Percentiles rank a stretch among this genome's conserved stretches.
Conservation (phyloP, 2,888 invertebrate genomes). For the Alsophila aescularia region DNA sequence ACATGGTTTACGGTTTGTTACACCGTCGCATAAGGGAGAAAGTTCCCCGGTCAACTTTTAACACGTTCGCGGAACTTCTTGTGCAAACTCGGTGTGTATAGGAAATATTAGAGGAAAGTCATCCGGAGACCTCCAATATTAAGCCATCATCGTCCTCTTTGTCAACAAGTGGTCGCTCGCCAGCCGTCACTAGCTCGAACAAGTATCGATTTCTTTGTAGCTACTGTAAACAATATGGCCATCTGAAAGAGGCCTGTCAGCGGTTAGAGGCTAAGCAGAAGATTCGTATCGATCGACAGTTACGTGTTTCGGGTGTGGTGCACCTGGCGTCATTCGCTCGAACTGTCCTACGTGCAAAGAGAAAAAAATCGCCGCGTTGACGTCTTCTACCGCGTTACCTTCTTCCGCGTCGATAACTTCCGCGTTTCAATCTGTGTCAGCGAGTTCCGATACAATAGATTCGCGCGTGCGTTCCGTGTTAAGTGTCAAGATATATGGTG, state of each 20-base stretch:
- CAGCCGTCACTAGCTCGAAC: neutral
- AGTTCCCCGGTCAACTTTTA: conserved; percentile 14
- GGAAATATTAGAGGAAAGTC: conserved; percentile 1
- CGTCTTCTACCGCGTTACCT: too few species aligned
- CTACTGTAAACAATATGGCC: conserved; percentile 24
- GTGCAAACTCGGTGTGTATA: conserved; percentile 20
- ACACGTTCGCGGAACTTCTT: conserved; percentile 21
- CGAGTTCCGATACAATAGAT: neutral
- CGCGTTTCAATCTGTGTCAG: too few species aligned
- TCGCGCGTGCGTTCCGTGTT: neutral
- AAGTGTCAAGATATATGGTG: neutral
- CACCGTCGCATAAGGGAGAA: conserved; percentile 29
- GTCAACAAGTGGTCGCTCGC: neutral
- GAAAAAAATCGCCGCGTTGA: neutral
- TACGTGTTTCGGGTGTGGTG: conserved; percentile 16
- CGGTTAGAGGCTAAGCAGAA: conserved; percentile 1
- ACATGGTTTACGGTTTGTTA: conserved; percentile 35
- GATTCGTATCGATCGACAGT: neutral
- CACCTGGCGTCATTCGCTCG: conserved; percentile 19
- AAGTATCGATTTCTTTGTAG: neutral
- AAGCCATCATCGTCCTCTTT: neutral
- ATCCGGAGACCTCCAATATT: neutral
- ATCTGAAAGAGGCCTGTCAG: conserved; percentile 16
- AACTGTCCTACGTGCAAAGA: conserved; percentile 16
- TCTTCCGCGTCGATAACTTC: too few species aligned